Percentiles rank a stretch among this genome's conserved stretches.
Conservation (phyloP, 1,140 invertebrate species). For the Dendrolimus kikuchii region DNA sequence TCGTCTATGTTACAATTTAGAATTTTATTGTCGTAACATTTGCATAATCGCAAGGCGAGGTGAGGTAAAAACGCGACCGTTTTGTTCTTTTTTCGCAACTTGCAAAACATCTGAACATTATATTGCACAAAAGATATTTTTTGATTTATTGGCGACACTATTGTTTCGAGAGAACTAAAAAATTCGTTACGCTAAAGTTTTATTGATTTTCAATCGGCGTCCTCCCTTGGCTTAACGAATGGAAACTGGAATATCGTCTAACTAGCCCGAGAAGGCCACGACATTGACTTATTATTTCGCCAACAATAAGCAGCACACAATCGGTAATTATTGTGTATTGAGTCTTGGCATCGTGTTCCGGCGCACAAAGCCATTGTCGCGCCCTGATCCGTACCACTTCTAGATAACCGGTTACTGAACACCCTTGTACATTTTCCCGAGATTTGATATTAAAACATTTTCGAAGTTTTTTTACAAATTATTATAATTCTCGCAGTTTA, state of each 20-base stretch:
- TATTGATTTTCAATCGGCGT: slow-evolving; percentile 39
- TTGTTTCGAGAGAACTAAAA: slow-evolving; percentile 37
- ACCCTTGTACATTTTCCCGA: slow-evolving; percentile 37
- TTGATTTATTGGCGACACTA: slow-evolving; percentile 52
- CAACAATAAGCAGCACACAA: slow-evolving; percentile 57
- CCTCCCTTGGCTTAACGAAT: slow-evolving; percentile 32
- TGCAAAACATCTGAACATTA: slow-evolving; percentile 41
- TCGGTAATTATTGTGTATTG: slow-evolving; percentile 58
- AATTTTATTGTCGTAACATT: slow-evolving; percentile 61
- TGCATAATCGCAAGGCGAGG: slow-evolving; percentile 63
- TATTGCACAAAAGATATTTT: slow-evolving; percentile 60
- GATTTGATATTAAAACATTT: too few species aligned
- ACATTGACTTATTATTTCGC: slow-evolving; percentile 58
- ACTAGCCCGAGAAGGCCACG: slow-evolving; percentile 38
- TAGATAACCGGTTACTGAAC: slow-evolving; percentile 41
- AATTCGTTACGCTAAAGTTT: slow-evolving; percentile 35
- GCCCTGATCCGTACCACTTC: slow-evolving; percentile 38
- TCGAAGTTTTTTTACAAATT: too few species aligned
- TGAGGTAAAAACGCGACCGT: slow-evolving; percentile 50
- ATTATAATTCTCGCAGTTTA: too few species aligned
- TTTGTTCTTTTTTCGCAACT: slow-evolving; percentile 54
- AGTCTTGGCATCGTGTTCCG: slow-evolving; percentile 17
- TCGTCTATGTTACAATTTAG: slow-evolving; percentile 56
- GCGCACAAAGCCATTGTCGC: slow-evolving; percentile 32
- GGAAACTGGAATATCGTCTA: slow-evolving; percentile 40